Evolutionary conservation across 2,888 invertebrate species (phyloP).

Genomic region (Synanthedon tipuliformis): DNA sequence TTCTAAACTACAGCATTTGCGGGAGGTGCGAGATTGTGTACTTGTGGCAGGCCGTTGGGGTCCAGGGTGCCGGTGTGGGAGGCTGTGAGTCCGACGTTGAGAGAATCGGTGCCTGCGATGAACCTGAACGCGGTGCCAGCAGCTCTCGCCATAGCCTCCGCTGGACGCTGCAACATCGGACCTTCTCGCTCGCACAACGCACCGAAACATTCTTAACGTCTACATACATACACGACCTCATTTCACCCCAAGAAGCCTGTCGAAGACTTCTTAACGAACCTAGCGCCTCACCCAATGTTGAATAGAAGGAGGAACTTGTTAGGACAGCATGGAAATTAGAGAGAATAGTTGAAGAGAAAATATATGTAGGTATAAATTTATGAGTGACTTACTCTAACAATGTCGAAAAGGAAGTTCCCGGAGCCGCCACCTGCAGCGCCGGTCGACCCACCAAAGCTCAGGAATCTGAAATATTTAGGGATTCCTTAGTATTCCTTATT

Average conservation of each 20-base stretch:
- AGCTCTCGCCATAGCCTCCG: constrained; percentile 83
- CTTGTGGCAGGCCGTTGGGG: constrained; percentile 64
- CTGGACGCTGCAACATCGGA: constrained; percentile 73
- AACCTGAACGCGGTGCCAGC: constrained; percentile 83
- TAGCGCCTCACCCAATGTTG: no score
- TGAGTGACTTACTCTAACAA: constrained; percentile 81
- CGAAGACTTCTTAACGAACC: no score
- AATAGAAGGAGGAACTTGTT: no score
- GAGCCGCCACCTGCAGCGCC: constrained; percentile 76
- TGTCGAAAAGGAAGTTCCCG: constrained; percentile 90
- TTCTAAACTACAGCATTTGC: background rate
- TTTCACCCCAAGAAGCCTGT: no score
- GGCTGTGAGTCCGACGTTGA: constrained; percentile 77
- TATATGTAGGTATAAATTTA: background rate
- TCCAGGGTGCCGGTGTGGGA: constrained; percentile 67
- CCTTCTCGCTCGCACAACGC: constrained; percentile 22
- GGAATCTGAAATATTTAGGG: constrained; percentile 58
- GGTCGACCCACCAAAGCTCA: constrained; percentile 72
- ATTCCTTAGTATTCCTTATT: no score
- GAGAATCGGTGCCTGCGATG: constrained; percentile 80
- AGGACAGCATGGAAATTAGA: no score
- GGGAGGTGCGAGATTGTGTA: constrained; percentile 24
- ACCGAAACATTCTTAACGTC: no score
- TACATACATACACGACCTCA: no score
- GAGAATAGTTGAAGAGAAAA: no score